These are phyloP conservation scores for Palythoa caribaeorum DNA, from an alignment of 92 coral and sea anemone species.

Conservation along the genomic window DNA sequence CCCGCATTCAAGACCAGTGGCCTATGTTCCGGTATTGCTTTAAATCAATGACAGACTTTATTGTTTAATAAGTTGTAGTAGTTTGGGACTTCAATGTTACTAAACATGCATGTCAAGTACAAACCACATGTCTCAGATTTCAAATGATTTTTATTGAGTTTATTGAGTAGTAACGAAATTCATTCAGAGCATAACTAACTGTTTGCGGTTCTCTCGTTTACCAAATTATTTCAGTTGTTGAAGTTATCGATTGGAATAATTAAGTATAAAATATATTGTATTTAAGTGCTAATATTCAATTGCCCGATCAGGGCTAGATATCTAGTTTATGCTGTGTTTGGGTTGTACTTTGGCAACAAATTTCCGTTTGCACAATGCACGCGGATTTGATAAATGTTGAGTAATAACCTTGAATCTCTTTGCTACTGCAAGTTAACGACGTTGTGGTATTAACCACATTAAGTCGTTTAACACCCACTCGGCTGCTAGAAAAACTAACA, in stretches of 20 bases:
- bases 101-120: conserved; percentile 43
- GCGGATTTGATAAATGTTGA: conserved; percentile 85
- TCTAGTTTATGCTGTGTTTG: conserved; percentile 40
- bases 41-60: conserved; percentile 84
- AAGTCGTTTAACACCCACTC: conserved; percentile 79
- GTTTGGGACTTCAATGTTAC: conserved; percentile 52
- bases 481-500: conserved; percentile 42
- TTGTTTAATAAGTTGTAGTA: conserved; percentile 59
- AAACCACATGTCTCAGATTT: conserved; percentile 40
- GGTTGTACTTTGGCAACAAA: conserved; percentile 70
- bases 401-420: conserved; percentile 88
- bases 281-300: conserved; percentile 39
- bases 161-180: conserved; percentile 39
- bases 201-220: conserved; percentile 19
- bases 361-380: conserved; percentile 86
- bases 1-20: conserved; percentile 83
- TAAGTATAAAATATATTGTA: conserved; percentile 37
- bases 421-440: conserved; percentile 71
- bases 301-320: conserved; percentile 6
- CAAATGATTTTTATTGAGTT: conserved; percentile 29
- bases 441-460: conserved; percentile 71
- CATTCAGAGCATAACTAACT: conserved; percentile 35
- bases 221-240: conserved; percentile 36
- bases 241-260: conserved; percentile 25
- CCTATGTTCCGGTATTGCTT: conserved; percentile 97